Evolutionary conservation across 2,888 invertebrate genomes (phyloP).

Genomic region (Papilio elwesi): DNA sequence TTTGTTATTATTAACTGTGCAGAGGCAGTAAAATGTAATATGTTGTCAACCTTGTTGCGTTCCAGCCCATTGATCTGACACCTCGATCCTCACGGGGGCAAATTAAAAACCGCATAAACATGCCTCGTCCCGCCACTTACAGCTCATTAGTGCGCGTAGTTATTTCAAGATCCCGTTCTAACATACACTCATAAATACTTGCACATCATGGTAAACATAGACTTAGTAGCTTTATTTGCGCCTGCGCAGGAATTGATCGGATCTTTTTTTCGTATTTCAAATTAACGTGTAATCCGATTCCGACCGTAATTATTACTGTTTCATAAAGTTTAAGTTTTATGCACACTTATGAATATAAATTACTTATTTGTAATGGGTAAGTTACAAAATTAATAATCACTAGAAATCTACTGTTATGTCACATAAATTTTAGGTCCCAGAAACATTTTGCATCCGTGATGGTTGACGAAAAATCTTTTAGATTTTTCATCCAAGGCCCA

Average conservation of each 20-base stretch:
- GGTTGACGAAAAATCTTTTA: too few species aligned
- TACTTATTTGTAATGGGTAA: too few species aligned
- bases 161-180: background rate
- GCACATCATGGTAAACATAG: constrained; percentile 2
- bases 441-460: too few species aligned
- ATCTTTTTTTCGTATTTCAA: background rate
- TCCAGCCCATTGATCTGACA: constrained; percentile 13
- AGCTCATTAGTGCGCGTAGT: constrained; percentile 22
- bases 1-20: background rate
- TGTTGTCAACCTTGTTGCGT: background rate
- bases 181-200: background rate
- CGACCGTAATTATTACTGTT: too few species aligned
- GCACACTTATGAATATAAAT: too few species aligned
- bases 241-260: background rate
- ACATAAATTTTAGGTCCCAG: too few species aligned
- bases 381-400: too few species aligned
- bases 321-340: too few species aligned
- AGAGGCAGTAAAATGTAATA: background rate
- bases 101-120: constrained; percentile 33
- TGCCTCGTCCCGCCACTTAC: background rate
- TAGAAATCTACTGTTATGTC: too few species aligned
- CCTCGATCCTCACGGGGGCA: background rate
- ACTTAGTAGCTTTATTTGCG: constrained; percentile 4
- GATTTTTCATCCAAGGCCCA: too few species aligned
- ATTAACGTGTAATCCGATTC: background rate